These are phyloP conservation scores for Oreocharis arfaki DNA, from an alignment of 2,113 vertebrate genomes.

Conservation along the genomic window DNA sequence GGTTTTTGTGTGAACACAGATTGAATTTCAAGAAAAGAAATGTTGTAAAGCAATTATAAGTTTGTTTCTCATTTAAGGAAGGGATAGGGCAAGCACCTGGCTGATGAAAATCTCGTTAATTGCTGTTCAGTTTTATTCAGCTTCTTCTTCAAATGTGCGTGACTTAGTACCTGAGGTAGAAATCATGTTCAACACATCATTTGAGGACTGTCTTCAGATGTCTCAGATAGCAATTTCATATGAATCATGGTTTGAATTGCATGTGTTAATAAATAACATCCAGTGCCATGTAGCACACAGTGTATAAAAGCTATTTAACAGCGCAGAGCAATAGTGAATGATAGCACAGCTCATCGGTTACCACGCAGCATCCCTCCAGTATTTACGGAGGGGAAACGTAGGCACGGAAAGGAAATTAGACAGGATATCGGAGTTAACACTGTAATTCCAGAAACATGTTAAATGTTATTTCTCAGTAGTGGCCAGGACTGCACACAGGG, in stretches of 20 bases:
- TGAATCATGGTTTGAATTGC: neutral
- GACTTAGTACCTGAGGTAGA: neutral
- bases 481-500: neutral
- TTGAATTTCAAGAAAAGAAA: neutral
- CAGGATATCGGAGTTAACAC: neutral
- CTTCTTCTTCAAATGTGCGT: neutral
- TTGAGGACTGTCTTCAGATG: neutral
- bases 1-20: neutral
- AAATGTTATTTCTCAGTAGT: neutral
- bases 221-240: neutral
- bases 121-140: neutral
- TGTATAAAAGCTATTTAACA: neutral
- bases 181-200: neutral
- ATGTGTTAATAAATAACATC: neutral
- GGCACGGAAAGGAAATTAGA: slow-evolving; percentile 10
- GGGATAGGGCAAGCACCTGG: neutral
- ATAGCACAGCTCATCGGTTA: neutral
- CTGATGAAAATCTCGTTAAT: neutral
- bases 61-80: neutral
- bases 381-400: neutral
- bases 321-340: neutral
- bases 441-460: neutral
- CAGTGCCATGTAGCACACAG: neutral
- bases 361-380: neutral
- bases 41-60: neutral